These are phyloP conservation scores for Hephaestus fuliginosus DNA, from an alignment of 2,797 vertebrate genomes.

Conservation along the genomic window DNA sequence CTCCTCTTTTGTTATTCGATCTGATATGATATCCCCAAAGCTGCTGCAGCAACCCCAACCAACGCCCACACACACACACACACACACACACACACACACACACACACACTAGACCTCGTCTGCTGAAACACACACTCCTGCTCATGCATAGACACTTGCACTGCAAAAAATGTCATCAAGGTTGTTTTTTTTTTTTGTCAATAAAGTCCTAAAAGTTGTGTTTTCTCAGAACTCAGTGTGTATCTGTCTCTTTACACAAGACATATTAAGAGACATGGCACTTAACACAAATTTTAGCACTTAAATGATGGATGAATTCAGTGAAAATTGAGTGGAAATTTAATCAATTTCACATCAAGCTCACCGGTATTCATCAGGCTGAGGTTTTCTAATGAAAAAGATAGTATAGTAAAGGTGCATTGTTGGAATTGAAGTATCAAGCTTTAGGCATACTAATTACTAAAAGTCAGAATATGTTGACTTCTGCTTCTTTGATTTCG, in stretches of 20 bases:
- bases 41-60: conserved; percentile 52
- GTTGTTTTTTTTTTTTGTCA: neutral
- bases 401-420: neutral
- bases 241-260: neutral
- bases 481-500: neutral
- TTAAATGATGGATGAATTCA: neutral
- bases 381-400: neutral
- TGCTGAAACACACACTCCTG: conserved; percentile 3
- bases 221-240: neutral
- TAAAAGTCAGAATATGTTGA: neutral
- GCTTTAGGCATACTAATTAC: neutral
- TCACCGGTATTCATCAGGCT: neutral
- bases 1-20: conserved; percentile 86
- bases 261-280: neutral
- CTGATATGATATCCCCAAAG: conserved; percentile 84
- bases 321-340: neutral
- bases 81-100: conserved; percentile 29
- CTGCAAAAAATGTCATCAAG: conserved; percentile 24
- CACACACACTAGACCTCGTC: conserved; percentile 5
- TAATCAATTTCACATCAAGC: neutral
- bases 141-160: conserved; percentile 30
- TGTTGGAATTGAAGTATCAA: neutral
- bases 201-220: conserved; percentile 6
- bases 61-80: conserved; percentile 24
- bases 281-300: neutral